These are phyloP conservation scores for Bungarus multicinctus DNA, from an alignment of 2,113 vertebrate genomes.

Conservation along the genomic window DNA sequence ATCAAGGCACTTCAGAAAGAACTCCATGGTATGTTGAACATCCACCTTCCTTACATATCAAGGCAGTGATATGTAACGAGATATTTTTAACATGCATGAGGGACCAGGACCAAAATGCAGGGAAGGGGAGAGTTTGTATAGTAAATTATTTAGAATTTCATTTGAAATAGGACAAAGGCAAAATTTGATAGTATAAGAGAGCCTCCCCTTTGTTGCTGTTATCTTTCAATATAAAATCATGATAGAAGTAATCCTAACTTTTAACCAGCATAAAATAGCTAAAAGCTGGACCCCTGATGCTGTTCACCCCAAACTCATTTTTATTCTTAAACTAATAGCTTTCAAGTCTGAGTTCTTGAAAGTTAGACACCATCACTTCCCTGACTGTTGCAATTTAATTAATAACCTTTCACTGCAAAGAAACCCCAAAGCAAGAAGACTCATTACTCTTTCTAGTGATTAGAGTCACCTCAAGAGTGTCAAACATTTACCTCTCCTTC, in stretches of 20 bases:
- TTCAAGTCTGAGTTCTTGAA: constrained; percentile 60
- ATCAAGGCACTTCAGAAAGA: not conserved
- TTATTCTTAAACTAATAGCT: constrained; percentile 59
- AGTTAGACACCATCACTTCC: constrained; percentile 56
- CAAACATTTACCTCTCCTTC: constrained; percentile 95
- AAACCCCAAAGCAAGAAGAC: constrained; percentile 62
- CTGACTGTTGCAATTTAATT: constrained; percentile 55
- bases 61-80: not conserved
- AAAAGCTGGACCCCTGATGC: constrained; percentile 36
- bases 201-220: not conserved
- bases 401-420: constrained; percentile 62
- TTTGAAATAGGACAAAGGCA: not conserved
- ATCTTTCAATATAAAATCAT: constrained; percentile 3
- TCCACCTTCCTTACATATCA: not conserved
- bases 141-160: not conserved
- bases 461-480: constrained; percentile 72
- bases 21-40: not conserved
- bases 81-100: not conserved
- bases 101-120: constrained; percentile 7
- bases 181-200: not conserved
- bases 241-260: not conserved
- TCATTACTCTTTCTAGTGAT: constrained; percentile 69
- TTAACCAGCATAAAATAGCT: constrained; percentile 10
- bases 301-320: constrained; percentile 64
- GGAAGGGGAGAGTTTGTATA: not conserved